Conservation (phyloP, 2,888 invertebrate genomes). For the Agrotis puta region DNA sequence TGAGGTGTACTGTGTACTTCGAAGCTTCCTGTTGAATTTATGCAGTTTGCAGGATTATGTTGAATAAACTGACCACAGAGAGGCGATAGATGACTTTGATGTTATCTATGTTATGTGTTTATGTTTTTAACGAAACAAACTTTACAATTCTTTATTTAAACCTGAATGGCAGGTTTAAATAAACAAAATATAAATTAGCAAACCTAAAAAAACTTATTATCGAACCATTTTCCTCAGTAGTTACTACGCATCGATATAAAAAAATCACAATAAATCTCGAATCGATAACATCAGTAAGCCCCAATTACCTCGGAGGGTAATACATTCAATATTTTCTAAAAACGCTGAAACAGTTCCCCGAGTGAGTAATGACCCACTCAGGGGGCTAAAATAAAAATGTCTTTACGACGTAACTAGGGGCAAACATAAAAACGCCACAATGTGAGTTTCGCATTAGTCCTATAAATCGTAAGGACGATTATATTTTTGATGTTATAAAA, state of each 20-base stretch:
- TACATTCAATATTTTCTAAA: constrained; percentile 67
- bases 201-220: neutral
- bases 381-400: constrained; percentile 65
- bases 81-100: neutral
- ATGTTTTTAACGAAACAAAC: no score
- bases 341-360: constrained; percentile 65
- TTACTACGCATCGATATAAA: constrained; percentile 17
- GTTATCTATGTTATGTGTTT: neutral
- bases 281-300: constrained; percentile 52
- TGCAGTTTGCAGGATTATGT: constrained; percentile 3
- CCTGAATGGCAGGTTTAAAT: neutral
- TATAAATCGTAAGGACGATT: constrained; percentile 67
- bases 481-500: constrained; percentile 65
- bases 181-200: no score
- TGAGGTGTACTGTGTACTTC: neutral
- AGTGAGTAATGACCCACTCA: constrained; percentile 66
- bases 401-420: constrained; percentile 67
- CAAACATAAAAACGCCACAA: constrained; percentile 63
- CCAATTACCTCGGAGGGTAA: constrained; percentile 62
- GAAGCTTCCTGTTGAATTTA: constrained; percentile 8
- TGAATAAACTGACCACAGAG: neutral
- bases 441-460: constrained; percentile 65
- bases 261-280: constrained; percentile 21
- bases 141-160: neutral
- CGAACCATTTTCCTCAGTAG: neutral